Evolutionary conservation across 2,888 invertebrate species (phyloP).

Genomic region (Gryllus longicercus): DNA sequence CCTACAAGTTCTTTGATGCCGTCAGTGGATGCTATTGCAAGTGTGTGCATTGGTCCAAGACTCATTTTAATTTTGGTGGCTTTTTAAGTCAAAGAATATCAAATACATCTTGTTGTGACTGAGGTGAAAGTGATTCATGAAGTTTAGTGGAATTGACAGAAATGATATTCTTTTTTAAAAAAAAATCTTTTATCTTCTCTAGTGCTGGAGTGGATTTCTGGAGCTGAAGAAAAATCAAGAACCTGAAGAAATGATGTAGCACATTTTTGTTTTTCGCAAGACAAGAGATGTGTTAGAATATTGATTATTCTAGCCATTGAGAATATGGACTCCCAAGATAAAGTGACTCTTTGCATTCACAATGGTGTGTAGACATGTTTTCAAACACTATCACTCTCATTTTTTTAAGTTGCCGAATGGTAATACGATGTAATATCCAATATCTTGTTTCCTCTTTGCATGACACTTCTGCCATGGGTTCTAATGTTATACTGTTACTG

Average conservation of each 20-base stretch:
- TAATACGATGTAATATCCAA: slow-evolving; percentile 20
- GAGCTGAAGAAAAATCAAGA: slow-evolving; percentile 7
- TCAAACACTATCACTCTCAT: slow-evolving; percentile 29
- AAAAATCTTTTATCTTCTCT: slow-evolving; percentile 5
- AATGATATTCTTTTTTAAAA: slow-evolving; percentile 1
- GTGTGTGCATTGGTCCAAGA: slow-evolving; percentile 17
- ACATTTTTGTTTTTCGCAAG: slow-evolving; percentile 19
- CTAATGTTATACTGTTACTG: slow-evolving; percentile 11
- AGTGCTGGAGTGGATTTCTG: slow-evolving; percentile 10
- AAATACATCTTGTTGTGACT: neutral
- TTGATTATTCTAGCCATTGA: slow-evolving; percentile 18
- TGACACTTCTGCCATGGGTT: slow-evolving; percentile 19
- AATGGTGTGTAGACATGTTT: slow-evolving; percentile 31
- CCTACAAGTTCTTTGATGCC: slow-evolving; percentile 8
- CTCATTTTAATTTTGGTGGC: neutral
- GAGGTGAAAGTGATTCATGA: slow-evolving; percentile 10
- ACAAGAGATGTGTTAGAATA: neutral
- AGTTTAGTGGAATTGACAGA: neutral
- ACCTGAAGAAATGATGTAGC: slow-evolving; percentile 19
- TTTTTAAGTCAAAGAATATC: slow-evolving; percentile 2
- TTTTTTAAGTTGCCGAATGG: slow-evolving; percentile 28
- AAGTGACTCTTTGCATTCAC: slow-evolving; percentile 26
- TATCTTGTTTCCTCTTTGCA: slow-evolving; percentile 18
- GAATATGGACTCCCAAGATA: slow-evolving; percentile 23
- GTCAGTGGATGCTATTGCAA: slow-evolving; percentile 17